These are phyloP conservation scores for Dreissena rostriformis DNA, from an alignment of 1,140 invertebrate species.

Conservation along the genomic window DNA sequence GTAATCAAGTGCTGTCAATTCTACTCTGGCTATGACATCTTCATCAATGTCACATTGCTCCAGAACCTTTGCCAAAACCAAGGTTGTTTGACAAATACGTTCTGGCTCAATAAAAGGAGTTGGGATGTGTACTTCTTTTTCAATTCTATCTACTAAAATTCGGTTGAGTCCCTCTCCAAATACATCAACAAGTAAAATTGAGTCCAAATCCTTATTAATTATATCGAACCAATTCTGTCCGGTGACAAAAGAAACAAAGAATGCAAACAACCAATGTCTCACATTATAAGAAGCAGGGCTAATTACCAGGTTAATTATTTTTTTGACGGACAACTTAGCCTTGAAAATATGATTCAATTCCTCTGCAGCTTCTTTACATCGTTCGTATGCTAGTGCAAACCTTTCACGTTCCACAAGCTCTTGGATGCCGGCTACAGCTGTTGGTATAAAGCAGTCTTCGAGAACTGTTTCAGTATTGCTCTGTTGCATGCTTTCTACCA, in stretches of 20 bases:
- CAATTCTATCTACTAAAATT: too few relatives aligned
- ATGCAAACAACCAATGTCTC: neutral
- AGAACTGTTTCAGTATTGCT: neutral
- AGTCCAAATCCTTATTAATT: neutral
- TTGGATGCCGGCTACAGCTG: neutral
- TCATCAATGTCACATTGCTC: too few relatives aligned
- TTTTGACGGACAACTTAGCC: neutral
- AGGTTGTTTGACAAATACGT: too few relatives aligned
- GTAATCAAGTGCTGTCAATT: too few relatives aligned
- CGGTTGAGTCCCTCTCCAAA: neutral
- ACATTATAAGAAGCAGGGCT: neutral
- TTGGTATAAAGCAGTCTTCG: constrained; percentile 1
- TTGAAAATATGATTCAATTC: neutral
- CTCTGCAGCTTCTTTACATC: neutral
- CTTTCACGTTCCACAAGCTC: neutral
- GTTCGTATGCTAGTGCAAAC: neutral
- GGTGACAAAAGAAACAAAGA: neutral
- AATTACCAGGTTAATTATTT: neutral
- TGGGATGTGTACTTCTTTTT: too few relatives aligned
- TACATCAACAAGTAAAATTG: neutral
- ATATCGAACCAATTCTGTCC: neutral
- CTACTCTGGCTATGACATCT: too few relatives aligned
- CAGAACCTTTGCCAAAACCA: too few relatives aligned
- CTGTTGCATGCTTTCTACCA: too few relatives aligned
- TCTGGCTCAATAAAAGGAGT: too few relatives aligned